Evolutionary conservation across 2,797 vertebrate genomes (phyloP).

Genomic region (Vireo griseus): DNA sequence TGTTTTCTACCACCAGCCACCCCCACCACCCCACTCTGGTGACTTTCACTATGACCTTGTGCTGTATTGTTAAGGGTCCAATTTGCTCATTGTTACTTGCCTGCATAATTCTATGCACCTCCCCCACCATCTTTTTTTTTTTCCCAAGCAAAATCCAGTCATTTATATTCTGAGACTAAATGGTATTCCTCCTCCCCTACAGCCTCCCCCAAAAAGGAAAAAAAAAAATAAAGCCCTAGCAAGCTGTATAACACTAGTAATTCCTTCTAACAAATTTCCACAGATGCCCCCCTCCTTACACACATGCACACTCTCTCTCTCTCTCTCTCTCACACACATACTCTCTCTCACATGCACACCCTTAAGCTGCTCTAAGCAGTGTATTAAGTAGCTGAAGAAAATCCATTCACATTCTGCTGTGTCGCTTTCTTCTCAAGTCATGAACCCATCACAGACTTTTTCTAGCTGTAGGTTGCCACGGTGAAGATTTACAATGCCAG

Average conservation of each 20-base stretch:
- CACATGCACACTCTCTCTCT: conserved; percentile 36
- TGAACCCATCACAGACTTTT: conserved; percentile 87
- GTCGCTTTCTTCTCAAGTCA: conserved; percentile 85
- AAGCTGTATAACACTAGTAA: conserved; percentile 84
- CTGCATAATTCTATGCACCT: conserved; percentile 89
- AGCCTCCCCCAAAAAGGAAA: conserved; percentile 65
- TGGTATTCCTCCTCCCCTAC: conserved; percentile 75
- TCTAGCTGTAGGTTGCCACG: conserved; percentile 89
- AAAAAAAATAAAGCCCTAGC: conserved; percentile 59
- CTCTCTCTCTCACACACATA: conserved; percentile 43
- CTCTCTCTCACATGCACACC: conserved; percentile 60
- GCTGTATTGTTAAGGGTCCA: conserved; percentile 83
- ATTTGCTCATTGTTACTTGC: conserved; percentile 92
- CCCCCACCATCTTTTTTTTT: conserved; percentile 68
- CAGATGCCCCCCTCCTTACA: conserved; percentile 68
- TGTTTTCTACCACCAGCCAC: conserved; percentile 89
- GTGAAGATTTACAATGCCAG: conserved; percentile 92
- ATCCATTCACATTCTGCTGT: conserved; percentile 85
- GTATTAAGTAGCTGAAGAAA: conserved; percentile 91
- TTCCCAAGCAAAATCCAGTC: conserved; percentile 84
- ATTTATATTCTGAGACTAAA: conserved; percentile 91
- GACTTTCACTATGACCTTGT: conserved; percentile 95
- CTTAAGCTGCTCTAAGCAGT: conserved; percentile 92
- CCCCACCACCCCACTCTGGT: conserved; percentile 78
- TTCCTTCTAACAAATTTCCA: conserved; percentile 88